Evolutionary conservation across 2,113 vertebrate species (phyloP).

Genomic region (Podarcis raffonei): DNA sequence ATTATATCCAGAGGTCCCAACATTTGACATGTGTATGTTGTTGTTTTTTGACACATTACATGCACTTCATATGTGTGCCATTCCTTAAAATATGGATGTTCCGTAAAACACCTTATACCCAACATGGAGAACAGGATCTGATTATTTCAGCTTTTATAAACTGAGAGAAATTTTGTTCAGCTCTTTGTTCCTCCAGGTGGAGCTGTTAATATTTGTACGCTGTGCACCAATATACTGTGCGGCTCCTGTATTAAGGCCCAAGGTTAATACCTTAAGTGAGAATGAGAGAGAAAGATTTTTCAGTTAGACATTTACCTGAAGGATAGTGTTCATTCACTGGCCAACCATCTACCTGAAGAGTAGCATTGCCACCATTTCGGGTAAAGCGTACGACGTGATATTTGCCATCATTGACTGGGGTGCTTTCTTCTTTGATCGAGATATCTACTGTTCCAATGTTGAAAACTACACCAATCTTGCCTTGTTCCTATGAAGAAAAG

Average conservation of each 20-base stretch:
- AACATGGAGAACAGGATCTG: background rate
- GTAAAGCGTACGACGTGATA: constrained; percentile 98
- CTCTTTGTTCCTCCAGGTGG: constrained; percentile 4
- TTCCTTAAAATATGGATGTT: background rate
- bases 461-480: constrained; percentile 96
- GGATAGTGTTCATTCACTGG: constrained; percentile 96
- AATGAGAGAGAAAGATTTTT: background rate
- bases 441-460: constrained; percentile 97
- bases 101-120: background rate
- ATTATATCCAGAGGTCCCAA: constrained; percentile 1
- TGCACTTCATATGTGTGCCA: background rate
- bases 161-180: background rate
- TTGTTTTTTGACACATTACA: background rate
- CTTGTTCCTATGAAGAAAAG: constrained; percentile 86
- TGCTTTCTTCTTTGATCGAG: constrained; percentile 91
- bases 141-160: constrained; percentile 20
- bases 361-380: constrained; percentile 95
- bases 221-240: background rate
- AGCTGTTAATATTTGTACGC: constrained; percentile 2
- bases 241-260: background rate
- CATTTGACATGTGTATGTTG: background rate
- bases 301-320: constrained; percentile 80
- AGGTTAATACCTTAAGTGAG: background rate
- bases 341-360: constrained; percentile 97
- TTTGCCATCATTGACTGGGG: constrained; percentile 94